Evolutionary conservation across 2,113 vertebrate genomes (phyloP).

Genomic region (Orcinus orca): DNA sequence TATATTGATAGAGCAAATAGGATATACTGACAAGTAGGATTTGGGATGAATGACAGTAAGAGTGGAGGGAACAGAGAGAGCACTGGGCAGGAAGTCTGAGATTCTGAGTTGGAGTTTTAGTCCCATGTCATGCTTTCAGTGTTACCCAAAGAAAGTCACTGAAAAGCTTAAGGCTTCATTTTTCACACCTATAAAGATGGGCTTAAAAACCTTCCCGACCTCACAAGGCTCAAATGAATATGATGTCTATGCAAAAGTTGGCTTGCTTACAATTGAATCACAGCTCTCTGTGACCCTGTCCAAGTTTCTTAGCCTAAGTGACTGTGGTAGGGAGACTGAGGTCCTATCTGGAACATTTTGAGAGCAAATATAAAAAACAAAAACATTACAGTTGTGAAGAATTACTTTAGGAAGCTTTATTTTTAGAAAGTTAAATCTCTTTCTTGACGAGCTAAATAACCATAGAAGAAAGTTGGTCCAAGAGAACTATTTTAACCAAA

Average conservation of each 20-base stretch:
- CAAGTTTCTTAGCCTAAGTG: neutral
- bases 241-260: neutral
- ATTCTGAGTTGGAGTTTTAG: neutral
- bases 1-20: neutral
- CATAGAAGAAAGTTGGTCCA: neutral
- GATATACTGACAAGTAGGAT: neutral
- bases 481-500: neutral
- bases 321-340: neutral
- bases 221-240: neutral
- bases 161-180: neutral
- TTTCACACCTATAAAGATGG: neutral
- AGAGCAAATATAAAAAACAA: neutral
- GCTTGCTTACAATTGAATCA: neutral
- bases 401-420: neutral
- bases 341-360: neutral
- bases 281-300: neutral
- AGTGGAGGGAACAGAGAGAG: neutral
- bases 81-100: neutral
- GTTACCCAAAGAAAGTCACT: neutral
- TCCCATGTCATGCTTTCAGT: neutral
- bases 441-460: neutral
- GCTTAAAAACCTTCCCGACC: neutral
- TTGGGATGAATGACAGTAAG: neutral
- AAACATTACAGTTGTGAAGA: neutral
- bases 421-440: neutral